Evolutionary conservation across 2,797 vertebrate genomes (phyloP).

Genomic region (Scolopax rusticola): DNA sequence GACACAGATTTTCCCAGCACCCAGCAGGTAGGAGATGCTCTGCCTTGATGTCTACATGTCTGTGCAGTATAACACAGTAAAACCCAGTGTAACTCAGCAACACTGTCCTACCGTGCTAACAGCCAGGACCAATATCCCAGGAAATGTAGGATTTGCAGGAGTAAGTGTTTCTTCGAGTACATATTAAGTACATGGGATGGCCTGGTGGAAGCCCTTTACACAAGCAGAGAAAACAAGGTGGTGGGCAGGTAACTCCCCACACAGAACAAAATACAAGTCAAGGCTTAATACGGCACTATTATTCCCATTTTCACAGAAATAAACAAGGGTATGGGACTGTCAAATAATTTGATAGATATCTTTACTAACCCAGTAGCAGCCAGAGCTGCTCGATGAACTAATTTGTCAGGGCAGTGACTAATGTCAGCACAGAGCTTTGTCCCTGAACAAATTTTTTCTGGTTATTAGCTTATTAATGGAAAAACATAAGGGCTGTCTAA

Average conservation of each 20-base stretch:
- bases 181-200: background rate
- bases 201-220: background rate
- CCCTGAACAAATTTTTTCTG: background rate
- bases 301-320: conserved; percentile 16
- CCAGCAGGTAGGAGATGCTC: background rate
- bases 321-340: background rate
- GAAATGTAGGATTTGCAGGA: background rate
- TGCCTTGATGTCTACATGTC: background rate
- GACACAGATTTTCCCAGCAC: background rate
- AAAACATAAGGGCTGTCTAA: conserved; percentile 27
- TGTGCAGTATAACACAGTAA: background rate
- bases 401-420: conserved; percentile 33
- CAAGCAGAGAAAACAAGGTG: background rate
- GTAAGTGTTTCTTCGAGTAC: background rate
- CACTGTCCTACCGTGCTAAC: background rate
- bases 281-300: conserved; percentile 6
- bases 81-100: background rate
- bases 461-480: conserved; percentile 38
- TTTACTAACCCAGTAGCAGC: background rate
- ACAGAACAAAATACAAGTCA: background rate
- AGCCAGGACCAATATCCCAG: background rate
- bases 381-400: background rate
- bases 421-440: conserved; percentile 15
- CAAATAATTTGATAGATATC: conserved; percentile 6
- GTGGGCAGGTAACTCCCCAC: background rate